Base-by-base conservation (phyloP, 2,888 invertebrate species). In the Drosophila suboccidentalis region DNA sequence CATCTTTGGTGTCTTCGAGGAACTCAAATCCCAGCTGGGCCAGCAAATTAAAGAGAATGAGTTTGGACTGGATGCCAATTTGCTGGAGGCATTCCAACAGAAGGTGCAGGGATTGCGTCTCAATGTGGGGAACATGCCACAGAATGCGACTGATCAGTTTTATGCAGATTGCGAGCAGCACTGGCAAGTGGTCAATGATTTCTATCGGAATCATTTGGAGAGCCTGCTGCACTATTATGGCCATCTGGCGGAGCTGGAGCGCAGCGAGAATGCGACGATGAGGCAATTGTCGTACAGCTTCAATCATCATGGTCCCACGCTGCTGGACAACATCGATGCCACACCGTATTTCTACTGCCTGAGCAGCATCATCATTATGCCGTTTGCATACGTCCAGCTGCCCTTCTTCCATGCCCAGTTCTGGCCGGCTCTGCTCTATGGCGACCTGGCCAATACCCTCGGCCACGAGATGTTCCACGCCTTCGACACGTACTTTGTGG, bases 381-480 rank as follows among this genome's bases (percentile, higher is more conserved):
- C 91, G 0, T 89, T 79, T 60, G 88, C 89, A 17, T 91, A 91
- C 29, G 71, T 90, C 0, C 88, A 85, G 63, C 41, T 80, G 49
- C 91, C 91, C 0, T 90, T 91, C 55, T 91, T 86, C 43, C 74
- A 86, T 22, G 67, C 72, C 0, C 74, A 83, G 15, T 90, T 91
- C n/a, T 90, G 91, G 88, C 88, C 91, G 1, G 86, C 85, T 0
- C 55, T 91, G 60, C 69, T 91, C 0, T 91, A 89, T 39, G 91
- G 91, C 9, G 91, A 91, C 22, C 47, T 91, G 66, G 91, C 85
- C 64, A 91, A 86, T 19, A 91, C 91, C 0, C 43, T 91, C 50
- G 91, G 91, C 13, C 91, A 91, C 54, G 91, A 91, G 63, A 82
- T 91, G 57, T 68, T 91, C 47, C 91, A 91, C 49, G 87, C 88